Conservation (phyloP, 1,140 invertebrate species). For the Ceratina calcarata region DNA sequence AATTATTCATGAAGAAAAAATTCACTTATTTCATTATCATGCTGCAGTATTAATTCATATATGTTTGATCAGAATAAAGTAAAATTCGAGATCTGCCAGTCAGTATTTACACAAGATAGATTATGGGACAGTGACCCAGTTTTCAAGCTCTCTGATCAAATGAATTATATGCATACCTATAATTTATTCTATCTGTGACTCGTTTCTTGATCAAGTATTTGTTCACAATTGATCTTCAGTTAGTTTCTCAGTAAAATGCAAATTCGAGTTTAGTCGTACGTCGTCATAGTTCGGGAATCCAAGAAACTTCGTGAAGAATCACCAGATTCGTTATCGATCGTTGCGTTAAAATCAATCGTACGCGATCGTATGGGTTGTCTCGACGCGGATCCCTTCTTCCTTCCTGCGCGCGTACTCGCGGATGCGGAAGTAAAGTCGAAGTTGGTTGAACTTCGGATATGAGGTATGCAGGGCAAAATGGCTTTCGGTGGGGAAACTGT, state of each 20-base stretch:
- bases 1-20: too few relatives aligned
- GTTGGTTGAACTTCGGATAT: slow-evolving; percentile 52
- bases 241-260: neutral
- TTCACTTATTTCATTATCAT: too few relatives aligned
- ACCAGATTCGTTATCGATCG: neutral
- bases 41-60: too few relatives aligned
- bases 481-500: slow-evolving; percentile 33
- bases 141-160: too few relatives aligned
- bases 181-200: too few relatives aligned
- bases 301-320: neutral
- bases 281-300: neutral
- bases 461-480: slow-evolving; percentile 33
- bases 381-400: slow-evolving; percentile 55
- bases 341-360: slow-evolving; percentile 11
- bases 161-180: too few relatives aligned
- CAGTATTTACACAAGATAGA: too few relatives aligned
- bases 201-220: too few relatives aligned
- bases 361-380: slow-evolving; percentile 40
- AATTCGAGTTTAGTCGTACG: neutral
- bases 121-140: too few relatives aligned
- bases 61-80: too few relatives aligned
- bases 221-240: neutral
- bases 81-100: too few relatives aligned
- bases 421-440: slow-evolving; percentile 55
- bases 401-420: slow-evolving; percentile 29